Conservation (phyloP, 1,140 invertebrate species). For the Adelges cooleyi region DNA sequence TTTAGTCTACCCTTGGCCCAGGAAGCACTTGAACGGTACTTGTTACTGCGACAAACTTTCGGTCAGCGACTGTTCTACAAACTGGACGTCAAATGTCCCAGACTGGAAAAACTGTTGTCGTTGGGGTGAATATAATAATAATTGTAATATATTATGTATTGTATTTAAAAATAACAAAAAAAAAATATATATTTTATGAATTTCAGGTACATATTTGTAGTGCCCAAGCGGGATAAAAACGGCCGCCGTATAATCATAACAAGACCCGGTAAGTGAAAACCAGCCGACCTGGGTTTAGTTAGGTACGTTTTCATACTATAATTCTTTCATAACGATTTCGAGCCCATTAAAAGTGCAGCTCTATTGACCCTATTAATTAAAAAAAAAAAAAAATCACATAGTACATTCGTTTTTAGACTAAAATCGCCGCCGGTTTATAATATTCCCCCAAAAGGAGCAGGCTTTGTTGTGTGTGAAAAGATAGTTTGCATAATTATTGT, state of each 20-base stretch:
- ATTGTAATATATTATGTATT: background rate
- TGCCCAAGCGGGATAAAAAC: constrained; percentile 59
- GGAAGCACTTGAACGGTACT: constrained; percentile 66
- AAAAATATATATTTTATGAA: background rate
- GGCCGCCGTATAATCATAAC: constrained; percentile 66
- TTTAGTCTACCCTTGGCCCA: constrained; percentile 71
- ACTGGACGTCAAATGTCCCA: constrained; percentile 55
- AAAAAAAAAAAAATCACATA: too few species aligned
- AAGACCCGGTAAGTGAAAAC: constrained; percentile 61
- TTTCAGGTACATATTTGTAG: constrained; percentile 57
- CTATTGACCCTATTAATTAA: too few species aligned
- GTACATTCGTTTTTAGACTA: too few species aligned
- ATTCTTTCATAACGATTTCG: too few species aligned
- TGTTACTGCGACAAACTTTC: constrained; percentile 61
- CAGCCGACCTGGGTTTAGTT: too few species aligned
- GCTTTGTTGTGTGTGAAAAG: too few species aligned
- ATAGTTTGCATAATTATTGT: too few species aligned
- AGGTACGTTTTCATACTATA: too few species aligned
- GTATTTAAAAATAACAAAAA: too few species aligned
- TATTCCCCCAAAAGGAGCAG: too few species aligned
- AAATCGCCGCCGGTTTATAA: too few species aligned
- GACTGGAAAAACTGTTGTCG: constrained; percentile 56
- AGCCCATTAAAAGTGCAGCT: too few species aligned
- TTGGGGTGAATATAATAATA: constrained; percentile 48
- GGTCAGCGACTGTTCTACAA: constrained; percentile 50